Evolutionary conservation across 2,113 vertebrate species (phyloP).

Genomic region (Diphyllodes magnificus): DNA sequence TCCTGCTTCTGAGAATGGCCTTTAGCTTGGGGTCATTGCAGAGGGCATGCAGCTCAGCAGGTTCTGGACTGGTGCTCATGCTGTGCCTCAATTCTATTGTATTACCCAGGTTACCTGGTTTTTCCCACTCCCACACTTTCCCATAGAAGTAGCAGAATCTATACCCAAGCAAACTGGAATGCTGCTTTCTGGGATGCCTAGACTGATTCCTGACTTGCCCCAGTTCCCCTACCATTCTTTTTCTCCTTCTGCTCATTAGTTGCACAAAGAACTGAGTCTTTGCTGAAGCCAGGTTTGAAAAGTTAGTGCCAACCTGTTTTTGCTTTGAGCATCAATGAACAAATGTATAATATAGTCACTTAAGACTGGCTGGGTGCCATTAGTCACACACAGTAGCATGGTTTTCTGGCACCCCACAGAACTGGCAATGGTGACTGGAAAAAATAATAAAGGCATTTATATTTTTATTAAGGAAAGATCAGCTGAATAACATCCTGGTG

Average conservation of each 20-base stretch:
- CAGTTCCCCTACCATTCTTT: not conserved
- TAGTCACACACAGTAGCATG: not conserved
- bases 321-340: not conserved
- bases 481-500: not conserved
- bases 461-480: constrained; percentile 24
- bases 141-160: not conserved
- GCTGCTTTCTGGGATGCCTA: not conserved
- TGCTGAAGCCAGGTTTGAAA: constrained; percentile 5
- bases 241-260: not conserved
- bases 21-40: not conserved
- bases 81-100: not conserved
- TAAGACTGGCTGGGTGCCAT: not conserved
- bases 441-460: constrained; percentile 29
- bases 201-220: not conserved
- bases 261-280: not conserved
- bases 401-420: not conserved
- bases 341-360: not conserved
- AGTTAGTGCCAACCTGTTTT: not conserved
- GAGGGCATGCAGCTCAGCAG: not conserved
- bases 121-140: not conserved
- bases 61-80: not conserved
- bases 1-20: not conserved
- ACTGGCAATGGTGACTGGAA: not conserved
- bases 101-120: not conserved
- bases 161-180: not conserved